These are phyloP conservation scores for Hirtodrosophila confusa DNA, from an alignment of 2,888 invertebrate species.

Conservation along the genomic window DNA sequence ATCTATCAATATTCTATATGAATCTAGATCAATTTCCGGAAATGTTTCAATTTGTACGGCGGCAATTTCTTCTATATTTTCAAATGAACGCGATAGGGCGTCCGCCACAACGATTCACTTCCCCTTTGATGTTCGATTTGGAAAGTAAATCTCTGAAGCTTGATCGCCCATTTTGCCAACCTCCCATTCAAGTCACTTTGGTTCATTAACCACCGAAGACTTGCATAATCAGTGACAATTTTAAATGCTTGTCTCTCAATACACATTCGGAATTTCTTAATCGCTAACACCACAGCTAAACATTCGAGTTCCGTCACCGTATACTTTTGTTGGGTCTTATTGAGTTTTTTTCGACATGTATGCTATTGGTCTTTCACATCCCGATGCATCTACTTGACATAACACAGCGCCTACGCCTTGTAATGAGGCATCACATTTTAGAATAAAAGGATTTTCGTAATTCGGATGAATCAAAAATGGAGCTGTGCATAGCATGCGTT, in stretches of 20 bases:
- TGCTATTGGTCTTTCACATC: too few relatives aligned
- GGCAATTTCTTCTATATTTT: too few relatives aligned
- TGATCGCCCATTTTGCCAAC: background rate
- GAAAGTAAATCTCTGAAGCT: too few relatives aligned
- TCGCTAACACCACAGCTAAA: background rate
- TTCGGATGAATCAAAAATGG: conserved; percentile 1
- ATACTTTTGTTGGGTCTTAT: background rate
- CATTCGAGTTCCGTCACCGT: background rate
- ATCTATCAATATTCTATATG: background rate
- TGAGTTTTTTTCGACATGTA: background rate
- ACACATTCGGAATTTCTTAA: too few relatives aligned
- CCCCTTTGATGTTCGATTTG: background rate
- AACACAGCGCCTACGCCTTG: background rate
- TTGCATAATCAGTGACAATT: background rate
- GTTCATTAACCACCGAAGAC: too few relatives aligned
- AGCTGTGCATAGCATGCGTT: background rate
- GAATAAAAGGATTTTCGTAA: background rate
- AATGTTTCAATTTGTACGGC: too few relatives aligned
- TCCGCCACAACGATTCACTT: background rate
- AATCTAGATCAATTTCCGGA: background rate
- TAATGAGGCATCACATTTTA: background rate
- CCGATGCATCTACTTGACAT: background rate
- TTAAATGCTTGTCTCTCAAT: background rate
- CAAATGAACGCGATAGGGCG: background rate
- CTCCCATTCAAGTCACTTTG: background rate